phyloP scores from a whole-genome alignment of 2,888 invertebrate species.

The Hermaeophaga mercurialis region DNA sequence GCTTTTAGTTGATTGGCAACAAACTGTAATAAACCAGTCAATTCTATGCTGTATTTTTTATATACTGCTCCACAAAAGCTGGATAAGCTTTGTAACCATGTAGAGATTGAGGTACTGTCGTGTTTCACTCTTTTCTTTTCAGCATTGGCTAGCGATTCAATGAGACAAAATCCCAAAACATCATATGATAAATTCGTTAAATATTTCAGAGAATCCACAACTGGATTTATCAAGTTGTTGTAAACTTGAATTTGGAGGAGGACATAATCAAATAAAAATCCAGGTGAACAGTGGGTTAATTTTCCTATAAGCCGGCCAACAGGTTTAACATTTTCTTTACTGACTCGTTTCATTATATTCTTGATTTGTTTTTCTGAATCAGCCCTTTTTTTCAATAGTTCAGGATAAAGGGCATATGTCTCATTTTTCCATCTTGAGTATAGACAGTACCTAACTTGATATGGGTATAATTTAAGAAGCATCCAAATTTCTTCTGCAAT shows the following conservation, averaged over 20 bases:
- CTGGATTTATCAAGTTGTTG: conserved; percentile 68
- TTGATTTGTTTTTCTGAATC: conserved; percentile 90
- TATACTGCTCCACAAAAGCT: conserved; percentile 96
- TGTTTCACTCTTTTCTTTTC: conserved; percentile 79
- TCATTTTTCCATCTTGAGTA: conserved; percentile 98
- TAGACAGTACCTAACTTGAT: conserved; percentile 74
- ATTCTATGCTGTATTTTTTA: conserved; percentile 96
- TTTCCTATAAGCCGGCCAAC: conserved; percentile 96
- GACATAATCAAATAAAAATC: conserved; percentile 93
- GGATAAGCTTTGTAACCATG: conserved; percentile 93
- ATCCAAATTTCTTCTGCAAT: conserved; percentile 97
- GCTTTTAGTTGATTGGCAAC: conserved; percentile 96
- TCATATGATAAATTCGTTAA: conserved; percentile 94
- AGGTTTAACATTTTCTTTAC: conserved; percentile 98
- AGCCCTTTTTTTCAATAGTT: conserved; percentile 81
- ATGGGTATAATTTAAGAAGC: conserved; percentile 83
- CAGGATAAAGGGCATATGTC: conserved; percentile 79
- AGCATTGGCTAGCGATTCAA: conserved; percentile 87
- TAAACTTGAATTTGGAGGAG: conserved; percentile 57
- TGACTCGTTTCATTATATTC: conserved; percentile 95
- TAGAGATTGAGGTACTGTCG: conserved; percentile 89
- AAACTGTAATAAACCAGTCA: conserved; percentile 94
- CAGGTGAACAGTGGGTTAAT: conserved; percentile 93
- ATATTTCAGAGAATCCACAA: conserved; percentile 97
- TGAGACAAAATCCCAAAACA: conserved; percentile 91